Evolutionary conservation across 2,888 invertebrate genomes (phyloP).

Genomic region (Prosapia bicincta): DNA sequence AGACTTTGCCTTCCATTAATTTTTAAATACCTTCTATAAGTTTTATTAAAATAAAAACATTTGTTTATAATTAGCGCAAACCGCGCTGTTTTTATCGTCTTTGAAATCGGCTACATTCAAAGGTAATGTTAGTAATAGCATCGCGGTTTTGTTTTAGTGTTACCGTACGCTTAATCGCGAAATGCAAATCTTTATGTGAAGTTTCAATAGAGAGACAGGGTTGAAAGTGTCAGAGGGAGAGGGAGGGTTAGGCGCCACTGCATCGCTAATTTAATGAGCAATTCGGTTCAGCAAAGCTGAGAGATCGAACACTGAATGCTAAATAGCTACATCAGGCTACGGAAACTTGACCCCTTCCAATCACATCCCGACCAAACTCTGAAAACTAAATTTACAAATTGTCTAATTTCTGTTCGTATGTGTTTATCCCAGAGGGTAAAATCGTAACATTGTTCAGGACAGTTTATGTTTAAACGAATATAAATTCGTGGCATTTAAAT

Average conservation of each 20-base stretch:
- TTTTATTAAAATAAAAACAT: no score
- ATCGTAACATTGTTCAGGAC: background rate
- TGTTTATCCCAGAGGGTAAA: background rate
- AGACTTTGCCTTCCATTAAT: background rate
- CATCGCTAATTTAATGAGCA: constrained; percentile 28
- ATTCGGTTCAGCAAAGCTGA: constrained; percentile 22
- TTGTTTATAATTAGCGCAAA: no score
- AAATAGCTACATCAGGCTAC: constrained; percentile 8
- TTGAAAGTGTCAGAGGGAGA: background rate
- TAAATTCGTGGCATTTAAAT: no score
- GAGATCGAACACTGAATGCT: constrained; percentile 22
- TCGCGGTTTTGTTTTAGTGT: background rate
- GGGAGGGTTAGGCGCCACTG: constrained; percentile 6
- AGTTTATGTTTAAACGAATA: no score
- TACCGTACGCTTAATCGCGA: background rate
- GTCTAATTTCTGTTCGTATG: background rate
- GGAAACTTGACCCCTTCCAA: background rate
- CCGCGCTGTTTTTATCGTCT: no score
- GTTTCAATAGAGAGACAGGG: background rate
- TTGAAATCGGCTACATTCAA: no score
- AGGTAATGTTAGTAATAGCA: background rate
- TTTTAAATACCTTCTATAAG: no score
- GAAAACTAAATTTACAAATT: background rate
- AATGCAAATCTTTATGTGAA: background rate
- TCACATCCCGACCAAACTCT: background rate